Evolutionary conservation across 2,797 vertebrate species (phyloP).

Genomic region (Bovichtus diacanthus): DNA sequence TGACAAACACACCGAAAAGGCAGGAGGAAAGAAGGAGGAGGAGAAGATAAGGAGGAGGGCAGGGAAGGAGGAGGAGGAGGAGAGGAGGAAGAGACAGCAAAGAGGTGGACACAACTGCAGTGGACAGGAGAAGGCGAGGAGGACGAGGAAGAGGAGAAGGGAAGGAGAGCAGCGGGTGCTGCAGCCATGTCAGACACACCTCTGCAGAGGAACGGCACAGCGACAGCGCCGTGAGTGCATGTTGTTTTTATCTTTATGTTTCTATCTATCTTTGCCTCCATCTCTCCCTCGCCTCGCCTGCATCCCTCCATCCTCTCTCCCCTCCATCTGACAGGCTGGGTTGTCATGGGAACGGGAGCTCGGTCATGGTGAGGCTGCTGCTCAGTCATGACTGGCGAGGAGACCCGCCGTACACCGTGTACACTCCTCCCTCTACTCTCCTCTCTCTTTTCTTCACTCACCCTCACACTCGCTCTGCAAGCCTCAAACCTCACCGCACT

Average conservation of each 20-base stretch:
- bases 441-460: slow-evolving; percentile 22
- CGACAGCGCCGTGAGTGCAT: slow-evolving; percentile 70
- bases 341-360: slow-evolving; percentile 85
- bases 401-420: slow-evolving; percentile 71
- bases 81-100: slow-evolving; percentile 12
- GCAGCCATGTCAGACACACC: slow-evolving; percentile 80
- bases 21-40: slow-evolving; percentile 55
- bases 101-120: slow-evolving; percentile 50
- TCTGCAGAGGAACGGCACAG: slow-evolving; percentile 76
- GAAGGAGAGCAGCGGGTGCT: slow-evolving; percentile 43
- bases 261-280: slow-evolving; percentile 32
- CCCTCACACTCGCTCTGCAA: slow-evolving; percentile 22
- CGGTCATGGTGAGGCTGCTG: slow-evolving; percentile 81
- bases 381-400: slow-evolving; percentile 82
- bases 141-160: slow-evolving; percentile 31
- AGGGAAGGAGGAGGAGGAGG: slow-evolving; percentile 20
- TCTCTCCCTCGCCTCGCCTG: slow-evolving; percentile 28
- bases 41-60: neutral
- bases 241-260: slow-evolving; percentile 14
- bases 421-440: slow-evolving; percentile 62
- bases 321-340: slow-evolving; percentile 75
- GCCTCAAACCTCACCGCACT: slow-evolving; percentile 28
- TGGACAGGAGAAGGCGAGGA: slow-evolving; percentile 33
- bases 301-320: slow-evolving; percentile 53
- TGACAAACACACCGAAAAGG: slow-evolving; percentile 49